A percentile compares a stretch with the other conserved stretches of the same genome.
phyloP scores from a whole-genome alignment of 2,113 vertebrate species.

The Narcine bancroftii region DNA sequence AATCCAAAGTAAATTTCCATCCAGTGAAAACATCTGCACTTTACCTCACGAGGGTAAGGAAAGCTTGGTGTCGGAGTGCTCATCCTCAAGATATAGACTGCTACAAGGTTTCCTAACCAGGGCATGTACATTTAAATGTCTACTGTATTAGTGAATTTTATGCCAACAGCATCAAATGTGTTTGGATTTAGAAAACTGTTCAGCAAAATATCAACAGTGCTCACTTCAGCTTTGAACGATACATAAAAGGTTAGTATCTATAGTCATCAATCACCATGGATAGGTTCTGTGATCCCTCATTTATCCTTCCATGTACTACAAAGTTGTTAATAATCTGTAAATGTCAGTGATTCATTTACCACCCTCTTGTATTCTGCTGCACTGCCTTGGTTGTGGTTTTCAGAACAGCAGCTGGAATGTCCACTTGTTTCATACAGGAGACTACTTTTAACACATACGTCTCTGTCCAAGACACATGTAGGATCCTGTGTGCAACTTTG shows the following conservation, averaged over 20 bases:
- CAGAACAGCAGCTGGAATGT: not conserved
- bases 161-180: not conserved
- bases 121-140: not conserved
- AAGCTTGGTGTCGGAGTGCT: not conserved
- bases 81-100: not conserved
- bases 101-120: not conserved
- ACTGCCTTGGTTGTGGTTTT: not conserved
- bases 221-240: too few species aligned
- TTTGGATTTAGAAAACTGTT: not conserved
- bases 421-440: not conserved
- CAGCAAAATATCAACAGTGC: too few species aligned
- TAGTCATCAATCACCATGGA: not conserved
- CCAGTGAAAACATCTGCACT: not conserved
- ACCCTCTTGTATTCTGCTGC: not conserved
- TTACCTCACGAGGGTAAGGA: not conserved
- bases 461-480: not conserved
- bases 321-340: not conserved
- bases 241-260: too few species aligned
- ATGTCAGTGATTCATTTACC: not conserved
- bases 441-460: not conserved
- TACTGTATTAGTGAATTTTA: not conserved
- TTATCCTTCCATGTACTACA: not conserved
- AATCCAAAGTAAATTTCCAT: not conserved
- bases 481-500: not conserved
- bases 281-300: not conserved